Percentiles rank a stretch among this genome's conserved stretches.
Conservation (phyloP, 2,888 invertebrate species). For the Acrobeloides nanus region DNA sequence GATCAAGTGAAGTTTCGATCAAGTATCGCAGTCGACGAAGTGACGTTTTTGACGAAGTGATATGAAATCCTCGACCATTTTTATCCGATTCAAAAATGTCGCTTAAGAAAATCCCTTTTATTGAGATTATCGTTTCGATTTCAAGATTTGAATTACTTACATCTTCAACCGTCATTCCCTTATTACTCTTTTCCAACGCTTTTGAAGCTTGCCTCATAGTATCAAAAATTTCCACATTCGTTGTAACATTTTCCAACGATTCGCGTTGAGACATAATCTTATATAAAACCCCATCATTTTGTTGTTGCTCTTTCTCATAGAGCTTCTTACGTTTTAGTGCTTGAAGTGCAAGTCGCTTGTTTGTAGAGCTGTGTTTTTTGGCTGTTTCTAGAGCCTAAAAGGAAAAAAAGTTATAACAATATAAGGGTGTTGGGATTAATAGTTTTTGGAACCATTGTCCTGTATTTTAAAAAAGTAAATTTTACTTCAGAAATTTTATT, state of each 20-base stretch:
- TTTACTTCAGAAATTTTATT: constrained; percentile 67
- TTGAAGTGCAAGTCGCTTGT: constrained; percentile 85
- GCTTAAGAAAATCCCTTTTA: too few species aligned
- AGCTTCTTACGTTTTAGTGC: constrained; percentile 95
- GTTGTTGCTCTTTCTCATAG: constrained; percentile 87
- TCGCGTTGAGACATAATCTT: constrained; percentile 63
- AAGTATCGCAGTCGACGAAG: too few species aligned
- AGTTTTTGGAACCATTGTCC: too few species aligned
- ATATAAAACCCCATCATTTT: constrained; percentile 74
- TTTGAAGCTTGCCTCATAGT: constrained; percentile 93
- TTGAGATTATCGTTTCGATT: too few species aligned
- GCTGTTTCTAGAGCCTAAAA: constrained; percentile 74
- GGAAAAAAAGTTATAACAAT: too few species aligned
- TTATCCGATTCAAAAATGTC: too few species aligned
- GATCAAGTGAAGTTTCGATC: too few species aligned
- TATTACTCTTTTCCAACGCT: constrained; percentile 89
- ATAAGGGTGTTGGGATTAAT: too few species aligned
- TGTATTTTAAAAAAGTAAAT: too few species aligned
- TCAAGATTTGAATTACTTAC: too few species aligned
- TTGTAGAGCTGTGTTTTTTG: constrained; percentile 85
- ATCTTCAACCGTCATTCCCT: constrained; percentile 65
- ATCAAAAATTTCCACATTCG: constrained; percentile 89
- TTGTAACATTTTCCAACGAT: constrained; percentile 87
- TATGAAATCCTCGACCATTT: too few species aligned
- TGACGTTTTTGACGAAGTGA: too few species aligned